phyloP scores from a whole-genome alignment of 1,140 invertebrate genomes.

The Euborellia annulipes region DNA sequence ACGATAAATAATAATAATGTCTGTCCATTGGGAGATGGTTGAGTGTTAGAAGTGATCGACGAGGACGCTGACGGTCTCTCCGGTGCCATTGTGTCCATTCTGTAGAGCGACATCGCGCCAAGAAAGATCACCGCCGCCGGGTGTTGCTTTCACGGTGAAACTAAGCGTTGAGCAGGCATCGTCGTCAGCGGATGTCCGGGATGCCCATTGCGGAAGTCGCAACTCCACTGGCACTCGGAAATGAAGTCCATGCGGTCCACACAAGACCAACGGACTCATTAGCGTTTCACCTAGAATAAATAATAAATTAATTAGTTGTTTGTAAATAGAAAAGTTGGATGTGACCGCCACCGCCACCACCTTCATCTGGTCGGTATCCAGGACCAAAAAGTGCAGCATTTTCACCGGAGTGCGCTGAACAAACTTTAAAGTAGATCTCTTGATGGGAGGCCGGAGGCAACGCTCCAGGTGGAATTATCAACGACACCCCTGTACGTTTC shows the following conservation, averaged over 20 bases:
- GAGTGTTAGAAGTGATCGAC: conserved; percentile 67
- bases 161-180: conserved; percentile 52
- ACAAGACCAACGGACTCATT: conserved; percentile 85
- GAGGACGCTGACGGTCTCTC: conserved; percentile 59
- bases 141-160: conserved; percentile 59
- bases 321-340: conserved; percentile 1
- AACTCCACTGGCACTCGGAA: conserved; percentile 79
- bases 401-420: conserved; percentile 18
- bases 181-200: conserved; percentile 41
- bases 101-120: conserved; percentile 41
- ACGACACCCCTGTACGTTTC: conserved; percentile 73
- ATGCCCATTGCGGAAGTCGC: conserved; percentile 52
- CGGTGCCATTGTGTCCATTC: conserved; percentile 24
- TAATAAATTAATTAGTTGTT: conserved; percentile 5
- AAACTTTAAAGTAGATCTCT: conserved; percentile 90
- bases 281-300: conserved; percentile 65
- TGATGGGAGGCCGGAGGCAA: conserved; percentile 62
- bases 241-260: conserved; percentile 79
- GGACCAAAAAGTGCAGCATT: no score
- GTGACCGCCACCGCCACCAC: not conserved
- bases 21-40: no score
- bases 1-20: no score
- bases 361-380: no score
- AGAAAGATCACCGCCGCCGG: conserved; percentile 58
- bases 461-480: conserved; percentile 76